phyloP scores from a whole-genome alignment of 2,797 vertebrate genomes.

The Benthosema pterotum region DNA sequence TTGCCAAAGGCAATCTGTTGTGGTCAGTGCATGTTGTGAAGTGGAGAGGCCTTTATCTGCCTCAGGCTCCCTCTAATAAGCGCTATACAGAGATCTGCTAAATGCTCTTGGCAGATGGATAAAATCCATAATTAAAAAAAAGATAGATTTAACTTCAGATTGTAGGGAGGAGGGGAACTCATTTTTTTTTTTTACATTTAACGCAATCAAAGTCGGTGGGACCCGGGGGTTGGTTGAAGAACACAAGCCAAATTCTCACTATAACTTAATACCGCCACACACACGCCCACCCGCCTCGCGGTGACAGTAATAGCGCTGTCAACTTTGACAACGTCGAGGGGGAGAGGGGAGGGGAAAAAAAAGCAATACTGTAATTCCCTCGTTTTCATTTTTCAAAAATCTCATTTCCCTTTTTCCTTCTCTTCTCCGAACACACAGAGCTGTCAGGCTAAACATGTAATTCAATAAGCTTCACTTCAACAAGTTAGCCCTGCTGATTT shows the following conservation, averaged over 20 bases:
- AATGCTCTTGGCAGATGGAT: slow-evolving; percentile 13
- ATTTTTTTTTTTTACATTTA: slow-evolving; percentile 18
- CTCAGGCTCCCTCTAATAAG: too few species aligned
- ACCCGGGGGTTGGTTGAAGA: slow-evolving; percentile 24
- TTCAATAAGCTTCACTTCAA: slow-evolving; percentile 66
- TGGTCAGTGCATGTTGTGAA: slow-evolving; percentile 48
- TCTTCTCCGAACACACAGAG: slow-evolving; percentile 58
- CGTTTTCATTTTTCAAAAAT: slow-evolving; percentile 75
- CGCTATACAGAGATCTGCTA: not conserved
- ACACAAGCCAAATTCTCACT: slow-evolving; percentile 18
- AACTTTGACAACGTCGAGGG: slow-evolving; percentile 67
- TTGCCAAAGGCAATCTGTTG: slow-evolving; percentile 58
- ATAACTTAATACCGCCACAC: slow-evolving; percentile 38
- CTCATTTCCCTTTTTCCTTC: slow-evolving; percentile 76
- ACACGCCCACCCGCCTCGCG: slow-evolving; percentile 58
- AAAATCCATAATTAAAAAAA: not conserved
- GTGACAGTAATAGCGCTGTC: slow-evolving; percentile 71
- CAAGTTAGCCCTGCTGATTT: too few species aligned
- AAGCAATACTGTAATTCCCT: slow-evolving; percentile 70
- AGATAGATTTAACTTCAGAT: slow-evolving; percentile 25
- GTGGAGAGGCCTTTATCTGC: slow-evolving; percentile 8
- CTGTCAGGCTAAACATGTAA: slow-evolving; percentile 66
- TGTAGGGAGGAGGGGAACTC: not conserved
- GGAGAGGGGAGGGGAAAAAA: slow-evolving; percentile 19
- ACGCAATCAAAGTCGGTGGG: slow-evolving; percentile 58